Conservation (phyloP, 2,113 vertebrate genomes). For the Lamprologus speciosus region DNA sequence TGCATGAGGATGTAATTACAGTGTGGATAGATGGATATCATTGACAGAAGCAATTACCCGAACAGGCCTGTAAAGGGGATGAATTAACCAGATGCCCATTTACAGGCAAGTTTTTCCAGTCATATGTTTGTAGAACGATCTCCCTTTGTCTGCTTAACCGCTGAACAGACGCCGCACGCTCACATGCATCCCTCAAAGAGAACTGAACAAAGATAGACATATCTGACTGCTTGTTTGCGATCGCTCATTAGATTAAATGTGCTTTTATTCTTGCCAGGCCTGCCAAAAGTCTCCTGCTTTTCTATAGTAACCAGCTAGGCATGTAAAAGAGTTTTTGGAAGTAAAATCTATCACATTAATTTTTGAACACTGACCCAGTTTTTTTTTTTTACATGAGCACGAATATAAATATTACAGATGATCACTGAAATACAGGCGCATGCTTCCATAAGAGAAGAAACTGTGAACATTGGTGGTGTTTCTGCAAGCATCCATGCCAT, state of each 20-base stretch:
- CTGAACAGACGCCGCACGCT: neutral
- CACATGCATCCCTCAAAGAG: neutral
- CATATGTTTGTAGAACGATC: neutral
- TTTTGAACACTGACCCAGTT: constrained; percentile 49
- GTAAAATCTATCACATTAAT: constrained; percentile 44
- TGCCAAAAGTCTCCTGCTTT: neutral
- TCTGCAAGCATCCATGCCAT: neutral
- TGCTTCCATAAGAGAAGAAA: neutral
- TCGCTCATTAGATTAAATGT: neutral
- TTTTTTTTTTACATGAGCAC: constrained; percentile 13
- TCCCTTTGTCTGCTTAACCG: neutral
- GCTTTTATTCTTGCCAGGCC: neutral
- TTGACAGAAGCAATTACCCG: constrained; percentile 41
- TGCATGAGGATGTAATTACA: constrained; percentile 58
- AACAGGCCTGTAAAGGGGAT: constrained; percentile 24
- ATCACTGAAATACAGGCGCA: neutral
- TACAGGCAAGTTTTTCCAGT: constrained; percentile 17
- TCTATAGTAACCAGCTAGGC: neutral
- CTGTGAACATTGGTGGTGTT: neutral
- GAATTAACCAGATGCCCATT: constrained; percentile 32
- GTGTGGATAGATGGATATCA: constrained; percentile 44
- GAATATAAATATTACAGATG: constrained; percentile 16
- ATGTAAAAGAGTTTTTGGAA: constrained; percentile 24
- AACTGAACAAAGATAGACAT: neutral
- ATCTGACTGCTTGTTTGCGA: neutral